A percentile compares a stretch with the other conserved stretches of the same genome.
phyloP scores from a whole-genome alignment of 2,888 invertebrate genomes.

The Caenorhabditis becei region DNA sequence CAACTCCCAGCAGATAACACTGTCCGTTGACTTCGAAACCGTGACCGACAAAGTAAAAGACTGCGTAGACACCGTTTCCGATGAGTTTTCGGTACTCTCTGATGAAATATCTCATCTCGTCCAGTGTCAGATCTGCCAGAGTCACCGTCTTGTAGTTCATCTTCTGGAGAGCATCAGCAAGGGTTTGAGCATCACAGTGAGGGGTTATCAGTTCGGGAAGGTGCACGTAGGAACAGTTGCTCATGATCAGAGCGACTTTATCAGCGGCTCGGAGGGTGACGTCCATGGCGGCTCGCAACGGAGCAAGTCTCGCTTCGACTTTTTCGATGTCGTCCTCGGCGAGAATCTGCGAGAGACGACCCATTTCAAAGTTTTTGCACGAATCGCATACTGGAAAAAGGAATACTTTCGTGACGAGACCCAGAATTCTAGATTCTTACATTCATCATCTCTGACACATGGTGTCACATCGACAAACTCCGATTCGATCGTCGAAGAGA shows the following conservation, averaged over 20 bases:
- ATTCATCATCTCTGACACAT: constrained; percentile 62
- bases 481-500: constrained; percentile 70
- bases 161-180: constrained; percentile 77
- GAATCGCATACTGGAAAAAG: constrained; percentile 69
- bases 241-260: constrained; percentile 83
- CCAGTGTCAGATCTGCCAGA: constrained; percentile 82
- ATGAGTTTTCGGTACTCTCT: constrained; percentile 82
- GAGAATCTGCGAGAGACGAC: constrained; percentile 63
- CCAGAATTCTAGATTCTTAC: too few relatives aligned
- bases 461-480: constrained; percentile 70
- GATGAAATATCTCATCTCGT: constrained; percentile 82
- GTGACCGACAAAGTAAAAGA: constrained; percentile 83
- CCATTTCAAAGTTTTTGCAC: constrained; percentile 69
- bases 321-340: constrained; percentile 57
- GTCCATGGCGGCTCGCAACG: constrained; percentile 14
- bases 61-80: constrained; percentile 82
- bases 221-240: constrained; percentile 82
- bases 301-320: not conserved
- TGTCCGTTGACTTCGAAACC: constrained; percentile 83
- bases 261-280: constrained; percentile 74
- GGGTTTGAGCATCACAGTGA: constrained; percentile 81
- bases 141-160: constrained; percentile 83
- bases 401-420: not conserved
- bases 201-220: constrained; percentile 80
- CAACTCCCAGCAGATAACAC: constrained; percentile 83